Conservation (phyloP, 2,888 invertebrate genomes). For the Tipula unca region DNA sequence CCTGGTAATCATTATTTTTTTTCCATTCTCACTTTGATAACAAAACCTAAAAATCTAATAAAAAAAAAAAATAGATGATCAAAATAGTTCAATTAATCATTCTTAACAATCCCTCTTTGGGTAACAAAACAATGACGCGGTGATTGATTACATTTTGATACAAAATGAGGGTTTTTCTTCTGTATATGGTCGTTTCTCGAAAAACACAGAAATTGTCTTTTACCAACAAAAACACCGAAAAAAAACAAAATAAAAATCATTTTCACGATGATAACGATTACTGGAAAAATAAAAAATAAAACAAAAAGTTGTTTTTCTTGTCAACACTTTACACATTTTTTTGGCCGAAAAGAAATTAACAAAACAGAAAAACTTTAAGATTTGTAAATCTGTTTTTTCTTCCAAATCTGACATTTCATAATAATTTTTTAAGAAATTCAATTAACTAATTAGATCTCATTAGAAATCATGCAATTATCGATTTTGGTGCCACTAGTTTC, state of each 20-base stretch:
- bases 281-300: neutral
- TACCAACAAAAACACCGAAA: neutral
- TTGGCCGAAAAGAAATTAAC: neutral
- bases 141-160: neutral
- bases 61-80: neutral
- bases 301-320: neutral
- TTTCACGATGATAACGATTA: neutral
- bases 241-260: neutral
- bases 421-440: neutral
- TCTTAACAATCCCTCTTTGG: conserved; percentile 14
- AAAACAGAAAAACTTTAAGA: neutral
- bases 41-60: neutral
- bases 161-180: neutral
- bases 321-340: neutral
- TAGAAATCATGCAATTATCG: no score
- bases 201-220: neutral
- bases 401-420: neutral
- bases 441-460: neutral
- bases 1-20: neutral
- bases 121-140: neutral
- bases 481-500: no score
- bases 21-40: neutral
- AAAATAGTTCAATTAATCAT: conserved; percentile 8
- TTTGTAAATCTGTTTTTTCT: neutral
- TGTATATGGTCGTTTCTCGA: neutral